Percentiles rank a stretch among this genome's conserved stretches.
Evolutionary conservation across 2,888 invertebrate species (phyloP).

Genomic region (Drosophila conformis): DNA sequence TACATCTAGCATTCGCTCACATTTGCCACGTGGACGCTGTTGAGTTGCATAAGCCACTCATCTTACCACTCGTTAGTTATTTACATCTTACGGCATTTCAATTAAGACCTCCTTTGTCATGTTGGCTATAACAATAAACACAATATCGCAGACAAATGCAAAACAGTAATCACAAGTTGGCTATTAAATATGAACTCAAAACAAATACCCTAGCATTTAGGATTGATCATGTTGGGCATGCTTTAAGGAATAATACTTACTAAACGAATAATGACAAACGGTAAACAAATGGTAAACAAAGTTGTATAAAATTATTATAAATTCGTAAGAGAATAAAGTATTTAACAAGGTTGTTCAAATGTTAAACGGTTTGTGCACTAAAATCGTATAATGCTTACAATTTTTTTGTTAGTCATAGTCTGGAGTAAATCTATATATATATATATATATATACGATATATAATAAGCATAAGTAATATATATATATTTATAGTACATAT

Average conservation of each 20-base stretch:
- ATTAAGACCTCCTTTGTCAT: constrained; percentile 69
- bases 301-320: constrained; percentile 26
- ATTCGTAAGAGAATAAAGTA: constrained; percentile 29
- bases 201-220: not conserved
- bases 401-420: constrained; percentile 30
- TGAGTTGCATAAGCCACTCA: no score
- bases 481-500: constrained; percentile 6
- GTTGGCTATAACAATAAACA: constrained; percentile 41
- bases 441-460: constrained; percentile 5
- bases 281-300: constrained; percentile 8
- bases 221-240: constrained; percentile 1
- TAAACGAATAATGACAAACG: not conserved
- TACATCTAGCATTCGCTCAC: constrained; percentile 17
- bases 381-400: constrained; percentile 37
- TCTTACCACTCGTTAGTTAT: constrained; percentile 16
- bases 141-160: constrained; percentile 3
- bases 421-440: constrained; percentile 4
- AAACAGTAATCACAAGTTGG: constrained; percentile 12
- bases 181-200: constrained; percentile 2
- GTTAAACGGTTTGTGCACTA: constrained; percentile 49
- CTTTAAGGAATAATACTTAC: not conserved
- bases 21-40: not conserved
- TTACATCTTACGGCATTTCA: constrained; percentile 65
- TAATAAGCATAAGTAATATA: constrained; percentile 9
- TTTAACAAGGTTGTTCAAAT: constrained; percentile 59